phyloP scores from a whole-genome alignment of 2,113 vertebrate genomes.

The Sceloporus undulatus region DNA sequence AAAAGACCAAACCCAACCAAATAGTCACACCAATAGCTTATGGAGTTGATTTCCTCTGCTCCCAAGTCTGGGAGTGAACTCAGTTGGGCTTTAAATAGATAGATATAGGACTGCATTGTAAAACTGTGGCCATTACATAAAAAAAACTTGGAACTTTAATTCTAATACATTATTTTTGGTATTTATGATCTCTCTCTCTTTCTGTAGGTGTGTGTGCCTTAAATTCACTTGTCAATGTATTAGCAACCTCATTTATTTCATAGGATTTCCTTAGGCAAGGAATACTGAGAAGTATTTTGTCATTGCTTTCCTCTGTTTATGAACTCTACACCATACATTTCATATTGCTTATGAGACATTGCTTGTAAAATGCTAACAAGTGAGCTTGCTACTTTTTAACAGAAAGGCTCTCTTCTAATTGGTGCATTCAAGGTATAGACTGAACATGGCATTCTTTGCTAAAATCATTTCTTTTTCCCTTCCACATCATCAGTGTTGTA shows the following conservation, averaged over 20 bases:
- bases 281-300: too few species aligned
- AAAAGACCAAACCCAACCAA: too few species aligned
- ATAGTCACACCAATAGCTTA: too few species aligned
- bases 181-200: not conserved
- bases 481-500: constrained; percentile 54
- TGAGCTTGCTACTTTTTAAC: constrained; percentile 49
- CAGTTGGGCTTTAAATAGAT: not conserved
- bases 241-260: too few species aligned
- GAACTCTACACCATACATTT: not conserved
- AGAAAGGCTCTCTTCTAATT: constrained; percentile 52
- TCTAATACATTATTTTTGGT: not conserved
- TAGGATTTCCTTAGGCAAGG: too few species aligned
- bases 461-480: constrained; percentile 46
- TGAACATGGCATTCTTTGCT: constrained; percentile 46
- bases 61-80: not conserved
- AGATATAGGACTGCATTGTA: not conserved
- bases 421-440: constrained; percentile 38
- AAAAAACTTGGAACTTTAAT: constrained; percentile 19
- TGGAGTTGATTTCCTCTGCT: not conserved
- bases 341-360: constrained; percentile 50
- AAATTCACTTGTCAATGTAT: too few species aligned
- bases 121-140: constrained; percentile 21
- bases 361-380: constrained; percentile 49
- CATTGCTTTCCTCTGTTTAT: not conserved
- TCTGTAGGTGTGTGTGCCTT: too few species aligned